Conservation (phyloP, 37 sponge, comb jelly and placozoan genomes). For the Agelas oroides region DNA sequence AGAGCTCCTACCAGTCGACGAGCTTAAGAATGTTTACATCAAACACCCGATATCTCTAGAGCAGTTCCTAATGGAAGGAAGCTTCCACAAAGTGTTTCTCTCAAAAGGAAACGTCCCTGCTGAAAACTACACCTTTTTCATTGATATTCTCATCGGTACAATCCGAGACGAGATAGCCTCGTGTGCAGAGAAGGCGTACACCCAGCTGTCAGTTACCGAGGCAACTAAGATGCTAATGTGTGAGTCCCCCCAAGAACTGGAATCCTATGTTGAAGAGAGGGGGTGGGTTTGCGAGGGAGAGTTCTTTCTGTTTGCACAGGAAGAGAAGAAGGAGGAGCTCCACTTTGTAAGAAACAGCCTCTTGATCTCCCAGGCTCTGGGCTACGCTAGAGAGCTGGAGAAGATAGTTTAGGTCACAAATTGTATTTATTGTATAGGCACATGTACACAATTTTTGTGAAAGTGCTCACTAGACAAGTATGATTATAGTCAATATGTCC, state of each 20-base stretch:
- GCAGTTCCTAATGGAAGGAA: slow-evolving; percentile 98
- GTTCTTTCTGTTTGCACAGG: slow-evolving; percentile 55
- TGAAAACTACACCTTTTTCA: slow-evolving; percentile 88
- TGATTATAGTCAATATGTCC: too few species aligned
- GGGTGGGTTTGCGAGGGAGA: slow-evolving; percentile 59
- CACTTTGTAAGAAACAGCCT: slow-evolving; percentile 39
- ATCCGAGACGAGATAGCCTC: slow-evolving; percentile 93
- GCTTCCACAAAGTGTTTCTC: slow-evolving; percentile 95
- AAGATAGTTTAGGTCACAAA: slow-evolving; percentile 80
- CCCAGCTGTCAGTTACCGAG: slow-evolving; percentile 60
- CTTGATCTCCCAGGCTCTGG: slow-evolving; percentile 74
- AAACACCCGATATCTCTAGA: slow-evolving; percentile 91
- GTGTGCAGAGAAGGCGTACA: slow-evolving; percentile 85
- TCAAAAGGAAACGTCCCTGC: slow-evolving; percentile 92
- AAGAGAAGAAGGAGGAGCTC: slow-evolving; percentile 59
- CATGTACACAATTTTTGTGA: not conserved
- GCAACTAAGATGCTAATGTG: slow-evolving; percentile 78
- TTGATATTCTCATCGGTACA: slow-evolving; percentile 87
- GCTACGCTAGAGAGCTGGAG: slow-evolving; percentile 92
- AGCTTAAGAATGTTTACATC: slow-evolving; percentile 88
- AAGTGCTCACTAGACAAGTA: too few species aligned
- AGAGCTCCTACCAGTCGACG: slow-evolving; percentile 82
- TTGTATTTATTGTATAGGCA: not conserved
- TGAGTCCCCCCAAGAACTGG: slow-evolving; percentile 38
- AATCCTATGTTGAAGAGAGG: slow-evolving; percentile 45